Evolutionary conservation across 2,888 invertebrate genomes (phyloP).

Genomic region (Apodemia zela): DNA sequence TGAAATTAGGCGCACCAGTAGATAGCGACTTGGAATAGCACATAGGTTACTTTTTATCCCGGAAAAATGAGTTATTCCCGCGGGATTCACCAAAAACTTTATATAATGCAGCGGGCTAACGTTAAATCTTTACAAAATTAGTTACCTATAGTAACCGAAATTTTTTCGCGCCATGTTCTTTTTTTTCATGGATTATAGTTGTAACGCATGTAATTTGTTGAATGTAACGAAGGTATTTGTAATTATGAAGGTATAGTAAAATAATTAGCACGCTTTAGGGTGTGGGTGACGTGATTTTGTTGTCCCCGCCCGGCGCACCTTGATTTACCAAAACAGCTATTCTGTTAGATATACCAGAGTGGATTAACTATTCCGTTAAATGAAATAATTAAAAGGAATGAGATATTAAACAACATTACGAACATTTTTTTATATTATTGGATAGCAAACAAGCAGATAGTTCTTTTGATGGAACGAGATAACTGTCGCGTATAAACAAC

Average conservation of each 20-base stretch:
- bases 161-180: not conserved
- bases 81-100: too few relatives aligned
- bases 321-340: conserved; percentile 24
- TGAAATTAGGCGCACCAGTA: too few relatives aligned
- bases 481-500: too few relatives aligned
- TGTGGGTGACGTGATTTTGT: conserved; percentile 71
- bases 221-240: conserved; percentile 1
- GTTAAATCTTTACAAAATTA: too few relatives aligned
- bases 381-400: not conserved
- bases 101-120: too few relatives aligned
- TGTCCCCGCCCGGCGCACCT: conserved; percentile 47
- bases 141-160: too few relatives aligned
- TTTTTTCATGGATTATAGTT: not conserved
- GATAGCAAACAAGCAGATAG: too few relatives aligned
- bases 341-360: not conserved
- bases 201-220: not conserved
- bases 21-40: too few relatives aligned
- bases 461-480: too few relatives aligned
- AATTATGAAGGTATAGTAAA: conserved; percentile 35
- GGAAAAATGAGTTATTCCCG: too few relatives aligned
- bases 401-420: not conserved
- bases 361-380: not conserved
- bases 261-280: conserved; percentile 55
- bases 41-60: too few relatives aligned
- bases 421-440: too few relatives aligned